Base-by-base conservation (phyloP, 2,888 invertebrate species). In the Emmelina monodactyla region DNA sequence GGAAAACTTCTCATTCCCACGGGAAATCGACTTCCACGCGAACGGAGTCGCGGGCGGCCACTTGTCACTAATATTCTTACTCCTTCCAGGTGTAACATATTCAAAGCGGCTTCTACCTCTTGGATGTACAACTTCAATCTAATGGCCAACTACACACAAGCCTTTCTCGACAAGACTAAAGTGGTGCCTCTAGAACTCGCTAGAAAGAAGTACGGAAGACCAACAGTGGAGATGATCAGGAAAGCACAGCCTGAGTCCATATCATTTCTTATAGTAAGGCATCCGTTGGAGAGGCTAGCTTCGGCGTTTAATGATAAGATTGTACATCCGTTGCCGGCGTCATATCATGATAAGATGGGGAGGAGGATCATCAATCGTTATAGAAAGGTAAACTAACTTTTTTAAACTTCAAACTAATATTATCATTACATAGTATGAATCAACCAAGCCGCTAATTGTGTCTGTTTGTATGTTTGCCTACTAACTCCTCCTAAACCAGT, bases 41-140 rank as follows among this genome's bases (percentile, higher is more conserved):
- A n/a, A n/a, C n/a, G n/a, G n/a, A n/a, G n/a, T n/a, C n/a, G n/a
- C n/a, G n/a, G n/a, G n/a, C n/a, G n/a, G n/a, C n/a, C n/a, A n/a
- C n/a, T n/a, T n/a, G n/a, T n/a, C n/a, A n/a, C n/a, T n/a, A n/a
- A n/a, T n/a, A n/a, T n/a, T n/a, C n/a, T n/a, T n/a, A n/a, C n/a
- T n/a, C n/a, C n/a, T 52, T 58, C 16, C 58, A 86, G 86, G 86
- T 90, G 90, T 61, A 90, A 90, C 57, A 86, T 90, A 41, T 90
- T 90, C 61, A 90, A 90, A 79, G 89, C 90, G 3, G 91, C 90
- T 2, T 92, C 92, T n/a, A 91, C 92, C 12, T 92, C 92, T 0
- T 93, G 93, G 92, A 91, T 93, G 88, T 92, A 92, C 70, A 92
- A 92, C 70, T 92, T 93, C 69, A 92, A 92, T 66, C 71, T 91